Evolutionary conservation across 2,797 vertebrate genomes (phyloP), one percentile per base, ranked within the genome.

Genomic region (Sebastes minor): DNA sequence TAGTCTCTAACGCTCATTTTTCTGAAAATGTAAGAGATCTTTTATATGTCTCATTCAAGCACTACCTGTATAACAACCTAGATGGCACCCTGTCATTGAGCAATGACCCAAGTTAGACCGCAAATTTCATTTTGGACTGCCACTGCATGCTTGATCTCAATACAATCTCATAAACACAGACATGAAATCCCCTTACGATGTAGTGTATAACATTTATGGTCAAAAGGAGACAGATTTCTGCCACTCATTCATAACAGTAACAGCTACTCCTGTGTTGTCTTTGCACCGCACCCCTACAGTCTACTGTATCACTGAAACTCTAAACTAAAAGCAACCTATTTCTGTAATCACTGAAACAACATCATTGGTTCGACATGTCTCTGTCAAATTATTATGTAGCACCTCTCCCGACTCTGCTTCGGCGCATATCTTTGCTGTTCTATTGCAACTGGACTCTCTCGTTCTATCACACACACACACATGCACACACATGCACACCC

Each of bases 331-430:
- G 20, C 71, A 63, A 28, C 22, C 13, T 20, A 63, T 77, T 83
- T 76, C 81, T 86, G 14, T 60, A 68, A 88, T 85, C 71, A 70
- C 89, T 89, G 73, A 84, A 88, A 89, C 81, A 88, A 84, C 88
- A 91, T 16, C 42, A 70, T 71, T 71, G 73, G 87, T 89, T 91
- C 30, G 84, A 92, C 70, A 62, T 53, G 78, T 74, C 32, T 57
- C 57, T 76, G 87, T 92, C 88, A 88, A 66, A 89, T 81, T 67
- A 85, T 77, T 28, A 55, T 66, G 74, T 30, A 74, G 73, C 78
- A 84, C 77, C 87, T 85, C 76, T 81, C 53, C 69, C 57, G 32
- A 80, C 76, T 87, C 86, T 75, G 85, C 82, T 28, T 65, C 60
- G 1, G 14, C 79, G 84, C 74, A 85, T 79, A 74, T 83, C 83